Conservation (phyloP, 2,888 invertebrate genomes). For the Cristatella mucedo region DNA sequence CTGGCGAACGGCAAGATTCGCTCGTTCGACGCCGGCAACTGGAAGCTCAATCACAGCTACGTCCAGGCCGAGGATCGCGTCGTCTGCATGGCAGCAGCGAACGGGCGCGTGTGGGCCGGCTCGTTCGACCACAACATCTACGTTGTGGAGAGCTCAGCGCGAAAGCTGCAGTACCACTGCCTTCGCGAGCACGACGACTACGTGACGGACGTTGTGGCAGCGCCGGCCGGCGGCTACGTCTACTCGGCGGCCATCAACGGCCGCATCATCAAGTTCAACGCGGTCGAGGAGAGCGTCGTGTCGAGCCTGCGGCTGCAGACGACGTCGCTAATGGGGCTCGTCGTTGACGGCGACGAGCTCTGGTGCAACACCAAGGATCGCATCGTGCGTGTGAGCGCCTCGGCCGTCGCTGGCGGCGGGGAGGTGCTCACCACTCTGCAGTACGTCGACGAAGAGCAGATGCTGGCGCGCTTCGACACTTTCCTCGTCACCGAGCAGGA, state of each 20-base stretch:
- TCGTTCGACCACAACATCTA: constrained; percentile 7
- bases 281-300: too few species aligned
- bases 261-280: too few species aligned
- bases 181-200: constrained; percentile 2
- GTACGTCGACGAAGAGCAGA: neutral
- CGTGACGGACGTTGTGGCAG: constrained; percentile 7
- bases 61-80: constrained; percentile 6
- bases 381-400: neutral
- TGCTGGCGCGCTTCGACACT: neutral
- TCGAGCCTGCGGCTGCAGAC: too few species aligned
- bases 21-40: constrained; percentile 2
- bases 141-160: constrained; percentile 1
- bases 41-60: constrained; percentile 6
- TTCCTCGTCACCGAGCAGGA: neutral
- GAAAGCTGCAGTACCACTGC: neutral
- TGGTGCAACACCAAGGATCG: constrained; percentile 7
- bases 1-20: constrained; percentile 6
- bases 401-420: too few species aligned
- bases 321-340: too few species aligned
- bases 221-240: too few species aligned
- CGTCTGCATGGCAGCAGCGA: neutral
- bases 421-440: neutral
- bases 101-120: constrained; percentile 2
- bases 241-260: too few species aligned
- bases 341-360: too few species aligned